Evolutionary conservation across 1,140 invertebrate species (phyloP), one percentile per base, ranked within the genome.

Genomic region (Euura saliciscinereae): DNA sequence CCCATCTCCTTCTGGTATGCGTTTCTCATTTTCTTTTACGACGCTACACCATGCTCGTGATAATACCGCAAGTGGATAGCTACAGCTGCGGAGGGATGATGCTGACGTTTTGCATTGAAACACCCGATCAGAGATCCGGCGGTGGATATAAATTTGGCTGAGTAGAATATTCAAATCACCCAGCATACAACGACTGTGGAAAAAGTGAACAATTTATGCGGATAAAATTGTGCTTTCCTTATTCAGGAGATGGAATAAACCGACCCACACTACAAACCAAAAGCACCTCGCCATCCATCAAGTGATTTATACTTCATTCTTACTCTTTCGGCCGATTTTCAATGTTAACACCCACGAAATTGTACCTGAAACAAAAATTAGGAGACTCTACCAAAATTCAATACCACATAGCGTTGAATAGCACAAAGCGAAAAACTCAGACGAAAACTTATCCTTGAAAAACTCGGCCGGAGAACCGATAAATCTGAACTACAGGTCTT

Each of bases 21-120:
- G 51, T 59, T 59, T 59, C 13, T 59, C 51, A 59, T 59, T 59
- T 59, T 59, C 51, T 59, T 59, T 59, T 59, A 59, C 51, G 51
- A 59, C 51, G 51, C 51, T n/a, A 11, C 51, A n/a, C 51, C 8
- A 11, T n/a, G 51, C 51, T 59, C 8, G 3, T 59, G 4, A 59
- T 59, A 59, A 59, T 59, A 59, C 13, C 13, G 51, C 51, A 59
- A 59, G 13, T 4, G 51, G 13, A 59, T 59, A 59, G 51, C 51
- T 59, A n/a, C 13, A 59, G 51, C 51, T 59, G 6, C 51, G 51
- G 51, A 59, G 51, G 11, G 46, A 11, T 7, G 46, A 28, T 28
- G 28, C 28, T 28, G 28, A 28, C 28, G 28, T 59, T 59, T 59
- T 59, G 51, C 51, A 59, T 59, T 8, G 13, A 59, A 59, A 59